A percentile compares a stretch with the other conserved stretches of the same genome.
These are phyloP conservation scores for Amia ocellicauda DNA, from an alignment of 2,113 vertebrate genomes.

Conservation along the genomic window DNA sequence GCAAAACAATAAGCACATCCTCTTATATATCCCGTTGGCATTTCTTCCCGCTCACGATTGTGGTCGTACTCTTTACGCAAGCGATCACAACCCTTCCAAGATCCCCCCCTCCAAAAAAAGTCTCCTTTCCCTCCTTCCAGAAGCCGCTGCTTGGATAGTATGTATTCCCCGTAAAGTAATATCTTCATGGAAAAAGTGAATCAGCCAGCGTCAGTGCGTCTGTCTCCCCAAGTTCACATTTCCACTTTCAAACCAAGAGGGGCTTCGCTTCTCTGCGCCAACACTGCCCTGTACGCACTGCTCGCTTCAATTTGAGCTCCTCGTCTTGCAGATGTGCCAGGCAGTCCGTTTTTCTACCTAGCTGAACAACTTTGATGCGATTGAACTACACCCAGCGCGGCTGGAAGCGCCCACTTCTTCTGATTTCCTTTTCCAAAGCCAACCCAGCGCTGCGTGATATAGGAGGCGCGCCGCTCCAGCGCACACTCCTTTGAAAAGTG, in stretches of 20 bases:
- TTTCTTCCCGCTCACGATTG: slow-evolving; percentile 6
- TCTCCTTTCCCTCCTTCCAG: not conserved
- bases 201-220: slow-evolving; percentile 25
- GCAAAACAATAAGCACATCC: not conserved
- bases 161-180: slow-evolving; percentile 13
- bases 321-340: not conserved
- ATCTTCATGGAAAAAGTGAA: slow-evolving; percentile 38
- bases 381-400: not conserved
- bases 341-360: not conserved
- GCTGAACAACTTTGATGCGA: not conserved
- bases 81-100: not conserved
- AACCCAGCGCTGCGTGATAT: not conserved
- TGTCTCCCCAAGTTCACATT: no score
- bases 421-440: not conserved
- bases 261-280: no score
- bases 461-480: not conserved
- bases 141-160: not conserved
- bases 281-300: no score
- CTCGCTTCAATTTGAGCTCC: no score
- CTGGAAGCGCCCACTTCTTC: not conserved
- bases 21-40: not conserved
- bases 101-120: not conserved
- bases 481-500: no score
- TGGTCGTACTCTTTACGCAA: not conserved
- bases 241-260: no score